Evolutionary conservation across 2,797 vertebrate genomes (phyloP).

Genomic region (Allenopithecus nigroviridis): DNA sequence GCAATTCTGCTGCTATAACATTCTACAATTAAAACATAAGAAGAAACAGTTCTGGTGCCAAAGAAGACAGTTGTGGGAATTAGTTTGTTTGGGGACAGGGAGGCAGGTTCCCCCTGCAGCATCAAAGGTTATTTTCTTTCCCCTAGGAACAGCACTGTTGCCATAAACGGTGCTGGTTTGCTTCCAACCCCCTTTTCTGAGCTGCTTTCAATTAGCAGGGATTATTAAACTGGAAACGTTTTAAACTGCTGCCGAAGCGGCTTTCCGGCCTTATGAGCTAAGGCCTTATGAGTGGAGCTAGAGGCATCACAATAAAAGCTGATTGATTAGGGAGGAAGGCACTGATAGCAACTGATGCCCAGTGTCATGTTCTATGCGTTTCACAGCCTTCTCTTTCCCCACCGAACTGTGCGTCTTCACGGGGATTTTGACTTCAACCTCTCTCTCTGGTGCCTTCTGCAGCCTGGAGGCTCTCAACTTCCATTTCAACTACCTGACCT

Average conservation of each 20-base stretch:
- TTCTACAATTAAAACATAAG: conserved; percentile 68
- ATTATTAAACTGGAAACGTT: conserved; percentile 76
- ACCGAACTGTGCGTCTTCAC: neutral
- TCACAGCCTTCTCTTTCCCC: neutral
- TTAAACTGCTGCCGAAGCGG: conserved; percentile 66
- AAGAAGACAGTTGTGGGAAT: conserved; percentile 58
- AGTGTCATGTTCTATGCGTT: conserved; percentile 45
- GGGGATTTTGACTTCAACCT: neutral
- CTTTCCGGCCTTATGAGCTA: conserved; percentile 68
- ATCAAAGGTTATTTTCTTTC: conserved; percentile 53
- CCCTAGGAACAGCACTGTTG: neutral
- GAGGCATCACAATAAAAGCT: conserved; percentile 77
- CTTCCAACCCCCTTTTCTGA: neutral
- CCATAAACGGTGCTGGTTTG: neutral
- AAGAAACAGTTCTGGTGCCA: conserved; percentile 44
- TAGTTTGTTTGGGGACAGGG: neutral
- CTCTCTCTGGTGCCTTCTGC: neutral
- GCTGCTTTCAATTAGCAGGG: conserved; percentile 74
- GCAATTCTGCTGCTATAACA: conserved; percentile 60
- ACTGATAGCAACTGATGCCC: conserved; percentile 63
- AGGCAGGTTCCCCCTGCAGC: neutral
- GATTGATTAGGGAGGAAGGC: conserved; percentile 74
- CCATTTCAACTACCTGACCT: neutral
- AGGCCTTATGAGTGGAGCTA: conserved; percentile 68
- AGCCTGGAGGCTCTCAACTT: neutral